A percentile compares a stretch with the other conserved stretches of the same genome.
Conservation (phyloP, 2,888 invertebrate species). For the Pachydiplax longipennis region DNA sequence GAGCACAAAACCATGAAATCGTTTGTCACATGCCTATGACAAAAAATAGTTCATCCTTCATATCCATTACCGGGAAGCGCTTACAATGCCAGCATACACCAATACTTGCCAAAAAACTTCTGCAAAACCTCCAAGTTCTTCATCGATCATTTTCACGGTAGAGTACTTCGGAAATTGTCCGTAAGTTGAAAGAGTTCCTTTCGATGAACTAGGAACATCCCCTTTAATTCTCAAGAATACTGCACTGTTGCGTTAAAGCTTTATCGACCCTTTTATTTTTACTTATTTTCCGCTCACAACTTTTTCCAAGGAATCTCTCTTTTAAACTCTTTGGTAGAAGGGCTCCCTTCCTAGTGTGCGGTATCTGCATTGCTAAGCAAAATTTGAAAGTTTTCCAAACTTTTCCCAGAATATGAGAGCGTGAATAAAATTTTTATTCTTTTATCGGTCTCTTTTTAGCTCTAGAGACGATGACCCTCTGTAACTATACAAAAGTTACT, state of each 20-base stretch:
- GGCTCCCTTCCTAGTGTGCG: too few species aligned
- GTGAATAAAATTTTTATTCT: too few species aligned
- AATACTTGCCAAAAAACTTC: not conserved
- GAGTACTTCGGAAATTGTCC: not conserved
- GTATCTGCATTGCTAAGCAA: too few species aligned
- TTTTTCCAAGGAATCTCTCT: not conserved
- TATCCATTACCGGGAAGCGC: not conserved
- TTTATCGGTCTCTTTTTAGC: too few species aligned
- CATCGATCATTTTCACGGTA: not conserved
- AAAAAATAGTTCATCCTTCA: not conserved
- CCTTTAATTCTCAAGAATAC: not conserved
- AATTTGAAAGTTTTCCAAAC: too few species aligned
- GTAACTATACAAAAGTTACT: too few species aligned
- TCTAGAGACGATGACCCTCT: too few species aligned
- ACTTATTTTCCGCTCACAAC: not conserved
- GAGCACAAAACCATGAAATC: too few species aligned
- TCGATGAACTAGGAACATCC: not conserved
- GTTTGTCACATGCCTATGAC: too few species aligned
- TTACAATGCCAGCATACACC: not conserved
- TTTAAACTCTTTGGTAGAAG: too few species aligned
- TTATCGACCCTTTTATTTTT: not conserved
- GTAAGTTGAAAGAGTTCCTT: not conserved
- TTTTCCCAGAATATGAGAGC: too few species aligned
- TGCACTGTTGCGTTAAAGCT: not conserved
- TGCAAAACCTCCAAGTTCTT: not conserved